These are phyloP conservation scores for Corythoichthys haematopterus DNA, from an alignment of 2,113 vertebrate genomes.

Conservation along the genomic window DNA sequence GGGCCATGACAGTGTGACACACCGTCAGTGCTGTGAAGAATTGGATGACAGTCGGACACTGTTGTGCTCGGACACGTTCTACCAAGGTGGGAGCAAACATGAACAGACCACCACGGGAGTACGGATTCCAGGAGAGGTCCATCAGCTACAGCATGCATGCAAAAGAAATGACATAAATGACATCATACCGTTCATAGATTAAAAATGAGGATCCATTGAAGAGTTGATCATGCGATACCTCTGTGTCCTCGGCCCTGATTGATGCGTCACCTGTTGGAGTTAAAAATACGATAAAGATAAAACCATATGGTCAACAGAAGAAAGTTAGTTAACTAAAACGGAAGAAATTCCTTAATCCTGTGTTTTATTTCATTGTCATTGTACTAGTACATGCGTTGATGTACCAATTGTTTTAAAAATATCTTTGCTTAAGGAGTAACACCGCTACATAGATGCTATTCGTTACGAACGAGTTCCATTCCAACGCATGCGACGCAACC, in stretches of 20 bases:
- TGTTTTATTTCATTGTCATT: too few species aligned
- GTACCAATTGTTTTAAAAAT: too few species aligned
- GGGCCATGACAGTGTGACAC: conserved; percentile 90
- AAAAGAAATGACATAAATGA: neutral
- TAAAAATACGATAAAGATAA: neutral
- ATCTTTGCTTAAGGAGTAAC: too few species aligned
- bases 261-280: conserved; percentile 49
- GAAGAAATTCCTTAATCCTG: too few species aligned
- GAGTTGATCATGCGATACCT: conserved; percentile 34
- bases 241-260: conserved; percentile 46
- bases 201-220: neutral
- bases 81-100: conserved; percentile 68
- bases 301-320: neutral
- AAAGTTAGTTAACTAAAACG: too few species aligned
- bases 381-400: too few species aligned
- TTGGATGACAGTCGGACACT: conserved; percentile 60
- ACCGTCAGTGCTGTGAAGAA: conserved; percentile 84
- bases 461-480: too few species aligned
- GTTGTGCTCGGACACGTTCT: conserved; percentile 39
- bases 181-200: neutral
- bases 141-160: conserved; percentile 54
- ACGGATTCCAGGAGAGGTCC: conserved; percentile 68
- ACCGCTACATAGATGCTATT: too few species aligned
- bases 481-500: too few species aligned
- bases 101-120: conserved; percentile 48